These are phyloP conservation scores for Dendroctonus ponderosae DNA, from an alignment of 1,140 invertebrate genomes.

Conservation along the genomic window DNA sequence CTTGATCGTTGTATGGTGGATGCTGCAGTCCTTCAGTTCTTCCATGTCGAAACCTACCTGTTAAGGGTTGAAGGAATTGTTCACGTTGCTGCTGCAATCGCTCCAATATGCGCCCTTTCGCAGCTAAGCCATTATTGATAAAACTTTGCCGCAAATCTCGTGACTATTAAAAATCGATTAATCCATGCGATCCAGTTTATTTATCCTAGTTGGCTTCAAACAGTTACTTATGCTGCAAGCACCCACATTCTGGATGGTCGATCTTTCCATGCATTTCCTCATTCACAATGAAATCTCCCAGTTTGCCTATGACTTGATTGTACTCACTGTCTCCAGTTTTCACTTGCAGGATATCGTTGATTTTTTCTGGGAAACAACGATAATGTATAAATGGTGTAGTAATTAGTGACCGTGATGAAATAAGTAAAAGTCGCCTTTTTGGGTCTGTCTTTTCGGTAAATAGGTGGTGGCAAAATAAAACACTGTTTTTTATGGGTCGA, in stretches of 20 bases:
- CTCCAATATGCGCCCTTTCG: too few species aligned
- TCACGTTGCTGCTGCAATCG: too few species aligned
- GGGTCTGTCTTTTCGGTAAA: too few species aligned
- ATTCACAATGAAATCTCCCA: conserved; percentile 37
- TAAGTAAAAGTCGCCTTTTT: too few species aligned
- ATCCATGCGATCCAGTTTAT: not conserved
- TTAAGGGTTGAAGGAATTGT: too few species aligned
- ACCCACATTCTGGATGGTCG: conserved; percentile 15
- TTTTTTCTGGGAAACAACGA: conserved; percentile 32
- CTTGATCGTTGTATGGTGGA: conserved; percentile 63
- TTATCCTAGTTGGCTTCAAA: not conserved
- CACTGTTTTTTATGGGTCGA: too few species aligned
- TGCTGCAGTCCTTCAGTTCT: conserved; percentile 56
- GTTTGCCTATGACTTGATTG: conserved; percentile 26
- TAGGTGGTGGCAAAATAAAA: too few species aligned
- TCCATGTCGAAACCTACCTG: conserved; percentile 48
- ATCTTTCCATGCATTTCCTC: conserved; percentile 39
- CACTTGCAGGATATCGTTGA: conserved; percentile 37
- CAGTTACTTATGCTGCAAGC: conserved; percentile 10
- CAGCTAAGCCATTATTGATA: too few species aligned
- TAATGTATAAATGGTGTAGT: too few species aligned
- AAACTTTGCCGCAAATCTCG: too few species aligned
- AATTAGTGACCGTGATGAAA: too few species aligned
- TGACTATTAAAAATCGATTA: too few species aligned
- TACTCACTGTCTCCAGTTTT: conserved; percentile 39